Evolutionary conservation across 2,797 vertebrate species (phyloP), one percentile per base, ranked within the genome.

Genomic region (Apogon talboti): DNA sequence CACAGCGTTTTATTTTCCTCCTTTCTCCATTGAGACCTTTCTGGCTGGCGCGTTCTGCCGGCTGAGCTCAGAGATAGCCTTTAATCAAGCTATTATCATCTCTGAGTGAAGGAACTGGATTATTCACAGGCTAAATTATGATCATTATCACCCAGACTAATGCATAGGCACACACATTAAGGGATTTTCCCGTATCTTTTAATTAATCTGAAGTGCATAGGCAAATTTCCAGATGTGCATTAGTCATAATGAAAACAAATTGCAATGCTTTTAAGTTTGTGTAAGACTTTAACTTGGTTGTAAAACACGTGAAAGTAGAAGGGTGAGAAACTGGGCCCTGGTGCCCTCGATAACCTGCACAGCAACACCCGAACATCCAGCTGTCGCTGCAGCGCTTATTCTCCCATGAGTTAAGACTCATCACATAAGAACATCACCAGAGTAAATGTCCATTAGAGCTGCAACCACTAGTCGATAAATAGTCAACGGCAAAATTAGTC

Each of bases 61-160:
- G 44, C 63, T 63, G 33, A 63, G 45, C 55, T 59, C 28, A 38
- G 53, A 69, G 60, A 59, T 51, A 56, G 45, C 49, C 53, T 79
- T 74, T 65, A 79, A 84, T 86, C 48, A 76, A 48, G 44, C 68
- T 68, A 51, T 87, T 78, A 78, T 66, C 57, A 66, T 30, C 83
- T 81, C 57, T 66, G 58, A 53, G 15, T 42, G 12, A 76, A 40
- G 21, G 49, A 50, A 44, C 41, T 10, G 3, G 78, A 78, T 76
- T 41, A 57, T 54, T 70, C 73, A 35, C 15, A 7, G 30, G 37
- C 35, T 41, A 56, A 71, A 72, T 62, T 55, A 18, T 21, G 53
- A 64, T 76, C 58, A 69, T 82, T 56, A 66, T 71, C 57, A 52
- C 18, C 19, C 14, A 40, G 49, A 52, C 50, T 62, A 68, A 79